Evolutionary conservation across 2,113 vertebrate species (phyloP).

Genomic region (Vicugna pacos): DNA sequence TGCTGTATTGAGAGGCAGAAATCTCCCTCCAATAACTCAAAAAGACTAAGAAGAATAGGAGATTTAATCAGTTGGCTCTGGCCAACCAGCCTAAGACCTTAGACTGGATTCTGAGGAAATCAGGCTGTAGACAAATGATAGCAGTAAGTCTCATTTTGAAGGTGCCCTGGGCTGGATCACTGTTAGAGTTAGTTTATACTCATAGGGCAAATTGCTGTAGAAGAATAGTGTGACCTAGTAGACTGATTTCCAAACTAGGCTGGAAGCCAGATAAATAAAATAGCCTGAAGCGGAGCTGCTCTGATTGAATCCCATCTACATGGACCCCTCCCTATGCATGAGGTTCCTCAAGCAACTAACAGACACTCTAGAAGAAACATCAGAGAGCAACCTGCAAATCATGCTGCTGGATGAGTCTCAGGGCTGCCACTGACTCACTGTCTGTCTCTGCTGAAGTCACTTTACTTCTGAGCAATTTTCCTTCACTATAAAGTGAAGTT

Average conservation of each 20-base stretch:
- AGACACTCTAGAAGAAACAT: neutral
- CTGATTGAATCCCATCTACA: neutral
- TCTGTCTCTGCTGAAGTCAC: neutral
- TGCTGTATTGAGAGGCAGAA: neutral
- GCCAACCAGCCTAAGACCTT: neutral
- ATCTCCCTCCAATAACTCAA: neutral
- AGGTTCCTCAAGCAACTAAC: neutral
- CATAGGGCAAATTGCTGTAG: neutral
- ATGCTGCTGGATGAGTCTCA: neutral
- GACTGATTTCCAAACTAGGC: slow-evolving; percentile 33
- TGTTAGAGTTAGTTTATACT: neutral
- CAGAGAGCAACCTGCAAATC: neutral
- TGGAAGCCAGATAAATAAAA: neutral
- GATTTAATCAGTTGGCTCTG: neutral
- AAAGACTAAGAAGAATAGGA: neutral
- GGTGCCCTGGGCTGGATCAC: neutral
- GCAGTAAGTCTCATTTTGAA: neutral
- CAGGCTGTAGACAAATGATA: neutral
- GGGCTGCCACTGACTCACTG: neutral
- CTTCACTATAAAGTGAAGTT: slow-evolving; percentile 28
- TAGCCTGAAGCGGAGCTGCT: neutral
- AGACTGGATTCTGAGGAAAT: neutral
- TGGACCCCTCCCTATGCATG: neutral
- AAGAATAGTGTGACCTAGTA: neutral
- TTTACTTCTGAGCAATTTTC: slow-evolving; percentile 20